Evolutionary conservation across 2,113 vertebrate species (phyloP).

Genomic region (Calidris pygmaea): DNA sequence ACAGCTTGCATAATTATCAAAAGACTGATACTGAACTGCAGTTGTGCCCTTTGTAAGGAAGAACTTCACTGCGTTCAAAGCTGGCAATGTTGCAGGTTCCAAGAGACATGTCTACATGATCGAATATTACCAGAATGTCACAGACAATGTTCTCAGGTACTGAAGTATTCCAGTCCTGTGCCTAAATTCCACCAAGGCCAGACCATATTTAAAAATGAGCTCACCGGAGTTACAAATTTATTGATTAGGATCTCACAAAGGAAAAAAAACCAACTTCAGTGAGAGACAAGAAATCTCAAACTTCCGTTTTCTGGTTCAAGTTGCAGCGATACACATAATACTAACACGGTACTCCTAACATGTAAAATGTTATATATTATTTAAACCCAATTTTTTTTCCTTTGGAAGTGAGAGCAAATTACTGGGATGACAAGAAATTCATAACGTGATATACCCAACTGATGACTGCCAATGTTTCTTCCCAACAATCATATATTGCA

Average conservation of each 20-base stretch:
- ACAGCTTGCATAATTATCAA: neutral
- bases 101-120: neutral
- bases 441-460: neutral
- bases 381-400: neutral
- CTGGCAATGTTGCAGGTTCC: neutral
- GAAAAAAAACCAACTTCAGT: neutral
- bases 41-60: neutral
- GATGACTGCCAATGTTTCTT: neutral
- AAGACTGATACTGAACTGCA: neutral
- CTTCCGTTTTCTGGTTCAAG: neutral
- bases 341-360: neutral
- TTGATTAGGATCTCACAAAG: neutral
- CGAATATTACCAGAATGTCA: neutral
- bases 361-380: neutral
- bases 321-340: neutral
- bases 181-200: neutral
- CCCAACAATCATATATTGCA: neutral
- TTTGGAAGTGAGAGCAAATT: neutral
- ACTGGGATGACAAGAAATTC: neutral
- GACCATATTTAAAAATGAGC: rapidly evolving
- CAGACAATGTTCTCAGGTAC: neutral
- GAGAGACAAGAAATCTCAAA: neutral
- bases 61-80: neutral
- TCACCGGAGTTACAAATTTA: neutral
- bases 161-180: neutral